These are phyloP conservation scores for Meliscaeva auricollis DNA, from an alignment of 2,888 invertebrate species.

Conservation along the genomic window DNA sequence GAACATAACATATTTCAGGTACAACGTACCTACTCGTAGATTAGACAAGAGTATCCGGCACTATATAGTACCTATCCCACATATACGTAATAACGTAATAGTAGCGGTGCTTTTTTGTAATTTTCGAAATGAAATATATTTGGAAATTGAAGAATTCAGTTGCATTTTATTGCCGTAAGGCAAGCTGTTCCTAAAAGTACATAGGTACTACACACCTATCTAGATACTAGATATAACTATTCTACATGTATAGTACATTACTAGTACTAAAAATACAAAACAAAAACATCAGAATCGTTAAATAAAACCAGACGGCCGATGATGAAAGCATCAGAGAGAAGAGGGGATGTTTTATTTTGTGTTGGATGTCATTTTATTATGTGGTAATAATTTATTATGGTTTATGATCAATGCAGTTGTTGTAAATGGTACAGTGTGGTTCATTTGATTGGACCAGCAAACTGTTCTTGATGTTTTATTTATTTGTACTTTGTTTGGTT, in stretches of 20 bases:
- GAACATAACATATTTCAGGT: neutral
- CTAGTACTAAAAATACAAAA: neutral
- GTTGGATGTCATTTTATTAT: constrained; percentile 24
- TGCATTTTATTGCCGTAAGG: neutral
- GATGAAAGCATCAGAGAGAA: neutral
- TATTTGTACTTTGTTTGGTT: no score
- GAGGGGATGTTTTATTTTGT: neutral
- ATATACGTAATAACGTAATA: neutral
- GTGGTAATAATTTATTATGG: constrained; percentile 28
- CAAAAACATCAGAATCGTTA: neutral
- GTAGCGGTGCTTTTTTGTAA: constrained; percentile 18
- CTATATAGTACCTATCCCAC: neutral
- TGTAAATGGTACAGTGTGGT: neutral
- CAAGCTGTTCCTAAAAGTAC: neutral
- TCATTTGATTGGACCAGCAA: neutral
- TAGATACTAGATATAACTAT: neutral
- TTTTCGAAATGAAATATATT: constrained; percentile 14
- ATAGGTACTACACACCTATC: neutral
- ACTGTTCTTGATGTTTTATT: no score
- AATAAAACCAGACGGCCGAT: neutral
- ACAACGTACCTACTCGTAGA: neutral
- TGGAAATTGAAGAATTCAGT: constrained; percentile 12
- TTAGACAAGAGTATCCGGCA: constrained; percentile 8
- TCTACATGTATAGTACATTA: neutral
- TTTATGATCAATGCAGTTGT: constrained; percentile 33